Evolutionary conservation across 2,113 vertebrate species (phyloP).

Genomic region (Trematocara marginatum): DNA sequence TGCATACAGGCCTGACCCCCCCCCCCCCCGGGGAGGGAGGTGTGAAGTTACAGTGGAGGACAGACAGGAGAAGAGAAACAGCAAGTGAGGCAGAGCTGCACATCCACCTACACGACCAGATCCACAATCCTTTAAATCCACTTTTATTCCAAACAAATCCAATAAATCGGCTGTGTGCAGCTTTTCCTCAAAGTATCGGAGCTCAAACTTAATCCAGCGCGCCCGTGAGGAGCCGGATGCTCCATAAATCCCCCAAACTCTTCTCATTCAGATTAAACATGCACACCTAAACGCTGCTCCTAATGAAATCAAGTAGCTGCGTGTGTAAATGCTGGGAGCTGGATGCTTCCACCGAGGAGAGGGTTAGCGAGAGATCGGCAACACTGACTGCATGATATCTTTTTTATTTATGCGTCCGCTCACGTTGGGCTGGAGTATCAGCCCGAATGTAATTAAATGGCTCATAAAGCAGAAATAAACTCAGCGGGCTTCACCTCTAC

Average conservation of each 20-base stretch:
- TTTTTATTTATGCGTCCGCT: background rate
- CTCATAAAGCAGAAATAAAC: background rate
- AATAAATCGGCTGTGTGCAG: background rate
- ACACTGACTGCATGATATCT: background rate
- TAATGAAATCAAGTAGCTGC: background rate
- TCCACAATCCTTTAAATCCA: background rate
- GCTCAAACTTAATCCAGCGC: background rate
- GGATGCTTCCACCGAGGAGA: background rate
- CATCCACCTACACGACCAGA: background rate
- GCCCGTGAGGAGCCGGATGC: background rate
- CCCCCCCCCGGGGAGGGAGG: background rate
- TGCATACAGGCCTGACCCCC: background rate
- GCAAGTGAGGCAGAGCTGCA: background rate
- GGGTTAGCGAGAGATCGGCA: background rate
- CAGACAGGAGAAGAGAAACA: background rate
- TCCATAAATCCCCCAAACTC: background rate
- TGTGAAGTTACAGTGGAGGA: constrained; percentile 25
- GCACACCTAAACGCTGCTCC: background rate
- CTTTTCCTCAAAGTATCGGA: background rate
- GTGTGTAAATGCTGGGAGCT: background rate
- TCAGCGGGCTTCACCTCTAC: background rate
- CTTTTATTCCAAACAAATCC: background rate
- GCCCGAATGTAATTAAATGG: background rate
- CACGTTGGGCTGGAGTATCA: background rate
- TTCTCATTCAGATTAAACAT: background rate